A percentile compares a stretch with the other conserved stretches of the same genome.
Conservation (phyloP, 1,140 invertebrate species). For the Danaus plexippus region DNA sequence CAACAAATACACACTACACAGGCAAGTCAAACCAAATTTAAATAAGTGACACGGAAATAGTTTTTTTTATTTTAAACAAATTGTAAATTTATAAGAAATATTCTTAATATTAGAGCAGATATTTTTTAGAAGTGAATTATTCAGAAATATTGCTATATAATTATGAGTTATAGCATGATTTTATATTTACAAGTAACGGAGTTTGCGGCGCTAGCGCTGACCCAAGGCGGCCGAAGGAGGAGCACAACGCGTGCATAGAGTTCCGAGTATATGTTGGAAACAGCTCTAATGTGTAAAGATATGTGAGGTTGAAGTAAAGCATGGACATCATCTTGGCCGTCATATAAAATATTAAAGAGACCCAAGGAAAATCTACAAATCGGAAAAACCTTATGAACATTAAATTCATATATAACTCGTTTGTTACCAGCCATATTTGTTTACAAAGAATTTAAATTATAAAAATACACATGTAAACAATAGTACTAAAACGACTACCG, state of each 20-base stretch:
- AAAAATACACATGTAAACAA: background rate
- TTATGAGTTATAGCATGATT: too few species aligned
- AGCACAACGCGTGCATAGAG: conserved; percentile 76
- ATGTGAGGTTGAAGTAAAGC: conserved; percentile 73
- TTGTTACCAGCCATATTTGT: too few species aligned
- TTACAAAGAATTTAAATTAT: too few species aligned
- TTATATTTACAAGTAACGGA: conserved; percentile 58
- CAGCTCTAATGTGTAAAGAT: conserved; percentile 79
- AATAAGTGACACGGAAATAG: too few species aligned
- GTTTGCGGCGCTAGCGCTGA: conserved; percentile 77
- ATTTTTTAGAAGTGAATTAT: too few species aligned
- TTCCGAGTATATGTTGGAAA: conserved; percentile 79
- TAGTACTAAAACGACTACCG: background rate
- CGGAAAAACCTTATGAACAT: background rate
- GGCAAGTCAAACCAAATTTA: too few species aligned
- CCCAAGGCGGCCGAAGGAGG: conserved; percentile 77
- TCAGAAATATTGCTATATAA: too few species aligned
- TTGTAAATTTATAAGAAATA: too few species aligned
- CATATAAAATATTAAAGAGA: conserved; percentile 55
- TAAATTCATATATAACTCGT: background rate
- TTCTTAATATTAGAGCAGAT: too few species aligned
- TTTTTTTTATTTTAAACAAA: too few species aligned
- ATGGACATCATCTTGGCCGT: conserved; percentile 76
- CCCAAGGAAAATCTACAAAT: conserved; percentile 40
- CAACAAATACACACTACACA: too few species aligned